Percentiles rank a stretch among this genome's conserved stretches.
Conservation (phyloP, 2,113 vertebrate species). For the Numida meleagris region DNA sequence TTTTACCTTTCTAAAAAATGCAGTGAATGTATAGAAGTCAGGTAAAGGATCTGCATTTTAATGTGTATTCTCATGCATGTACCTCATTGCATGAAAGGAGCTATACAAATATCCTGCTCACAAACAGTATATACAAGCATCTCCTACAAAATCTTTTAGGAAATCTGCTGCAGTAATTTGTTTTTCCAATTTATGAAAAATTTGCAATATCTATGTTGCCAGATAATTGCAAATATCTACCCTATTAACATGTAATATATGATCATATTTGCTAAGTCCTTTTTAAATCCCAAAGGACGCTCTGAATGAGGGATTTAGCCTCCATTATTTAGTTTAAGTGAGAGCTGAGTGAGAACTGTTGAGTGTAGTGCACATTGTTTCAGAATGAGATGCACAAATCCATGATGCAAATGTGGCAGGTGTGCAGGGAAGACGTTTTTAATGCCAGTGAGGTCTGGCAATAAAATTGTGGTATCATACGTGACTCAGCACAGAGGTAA, state of each 20-base stretch:
- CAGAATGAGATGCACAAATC: neutral
- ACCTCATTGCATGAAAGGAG: neutral
- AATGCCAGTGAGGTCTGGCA: neutral
- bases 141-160: conserved; percentile 37
- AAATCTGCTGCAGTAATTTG: neutral
- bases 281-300: neutral
- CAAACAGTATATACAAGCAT: neutral
- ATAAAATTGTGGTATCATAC: neutral
- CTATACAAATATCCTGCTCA: conserved; percentile 10
- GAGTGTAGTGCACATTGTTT: neutral
- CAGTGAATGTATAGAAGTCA: conserved; percentile 34
- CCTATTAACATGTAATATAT: neutral
- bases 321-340: neutral
- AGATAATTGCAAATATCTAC: conserved; percentile 39
- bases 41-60: conserved; percentile 36
- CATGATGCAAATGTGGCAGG: neutral
- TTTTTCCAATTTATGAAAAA: conserved; percentile 11
- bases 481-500: neutral
- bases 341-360: neutral
- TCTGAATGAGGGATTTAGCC: neutral
- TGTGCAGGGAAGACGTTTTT: neutral
- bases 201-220: conserved; percentile 22
- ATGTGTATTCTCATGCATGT: conserved; percentile 39
- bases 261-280: neutral
- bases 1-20: conserved; percentile 40